phyloP scores from a whole-genome alignment of 2,113 vertebrate genomes.

The Eublepharis macularius region DNA sequence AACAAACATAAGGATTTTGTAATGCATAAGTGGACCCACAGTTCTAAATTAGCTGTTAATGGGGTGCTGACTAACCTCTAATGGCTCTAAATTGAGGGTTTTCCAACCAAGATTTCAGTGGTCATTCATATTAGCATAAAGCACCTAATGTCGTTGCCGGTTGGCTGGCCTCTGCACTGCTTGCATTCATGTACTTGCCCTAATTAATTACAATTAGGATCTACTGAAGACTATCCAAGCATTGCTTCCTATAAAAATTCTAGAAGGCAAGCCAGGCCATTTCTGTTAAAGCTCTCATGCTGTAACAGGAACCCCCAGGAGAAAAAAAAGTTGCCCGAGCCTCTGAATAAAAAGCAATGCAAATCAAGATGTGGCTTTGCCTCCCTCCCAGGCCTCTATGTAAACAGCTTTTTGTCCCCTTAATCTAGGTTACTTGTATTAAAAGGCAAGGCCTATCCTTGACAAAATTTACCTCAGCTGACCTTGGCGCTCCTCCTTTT shows the following conservation, averaged over 20 bases:
- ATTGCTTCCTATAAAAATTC: background rate
- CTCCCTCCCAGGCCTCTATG: background rate
- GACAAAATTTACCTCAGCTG: constrained; percentile 1
- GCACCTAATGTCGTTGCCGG: background rate
- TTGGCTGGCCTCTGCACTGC: background rate
- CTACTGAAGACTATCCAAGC: background rate
- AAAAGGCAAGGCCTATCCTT: background rate
- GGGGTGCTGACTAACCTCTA: background rate
- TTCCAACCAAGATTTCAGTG: too few species aligned
- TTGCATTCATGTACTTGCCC: background rate
- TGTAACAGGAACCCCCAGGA: background rate
- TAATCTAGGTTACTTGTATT: background rate
- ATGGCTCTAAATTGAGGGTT: background rate
- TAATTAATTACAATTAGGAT: background rate
- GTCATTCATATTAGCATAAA: background rate
- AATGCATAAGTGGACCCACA: too few species aligned
- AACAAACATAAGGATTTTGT: too few species aligned
- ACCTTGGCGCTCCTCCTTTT: background rate
- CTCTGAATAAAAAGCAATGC: background rate
- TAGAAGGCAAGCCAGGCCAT: background rate
- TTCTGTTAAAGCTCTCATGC: background rate
- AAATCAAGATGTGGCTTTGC: background rate
- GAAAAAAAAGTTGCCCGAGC: background rate
- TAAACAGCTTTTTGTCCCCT: background rate
- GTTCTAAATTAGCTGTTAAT: background rate